Base-by-base conservation (phyloP, 37 sponge, comb jelly and placozoan genomes). In the Mnemiopsis leidyi region DNA sequence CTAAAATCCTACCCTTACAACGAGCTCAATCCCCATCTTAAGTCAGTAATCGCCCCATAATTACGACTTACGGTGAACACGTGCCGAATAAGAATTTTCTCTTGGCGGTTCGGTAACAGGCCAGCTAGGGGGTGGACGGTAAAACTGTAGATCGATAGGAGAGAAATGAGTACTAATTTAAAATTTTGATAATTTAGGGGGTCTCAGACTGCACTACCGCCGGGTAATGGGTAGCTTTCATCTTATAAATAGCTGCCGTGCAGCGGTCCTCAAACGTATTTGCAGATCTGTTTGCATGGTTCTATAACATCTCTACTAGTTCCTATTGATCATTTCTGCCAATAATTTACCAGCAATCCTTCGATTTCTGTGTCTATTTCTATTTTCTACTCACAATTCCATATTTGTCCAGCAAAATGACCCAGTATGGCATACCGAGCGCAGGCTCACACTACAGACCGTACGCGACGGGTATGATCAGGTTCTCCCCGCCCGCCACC, bases 401-500 rank as follows among this genome's bases (percentile, higher is more conserved):
- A 13, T 35, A 7, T 82, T 30, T 82, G 37, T 36, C 28, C 26
- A 36, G 23, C 21, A 39, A 28, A 0, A 85, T 85, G 90, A 85
- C 90, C 7, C 90, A 85, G 90, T 85, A 85, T 29, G 90, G 90
- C 24, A 85, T 85, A 28, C 90, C 32, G 40, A 40, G 61, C 48
- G 36, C 36, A 28, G 90, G 38, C 1, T 32, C 35, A 28, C 90
- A 85, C 61, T 33, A 85, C 90, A 16, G 90, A 26, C 90, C 90
- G 38, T 33, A 85, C 90, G 90, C 90, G 24, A 85, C 90, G 1
- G 90, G 90, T 7, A 85, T 85, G 90, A 40, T 40, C 36, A 9
- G 90, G 61, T 85, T 85, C 61, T 40, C 90, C 25, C 90, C 90
- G 5, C 90, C 90, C 20, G 90, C 90, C 90, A 85, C 90, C 90